These are phyloP conservation scores for Sardinella longiceps DNA, from an alignment of 2,797 vertebrate species.

Conservation along the genomic window DNA sequence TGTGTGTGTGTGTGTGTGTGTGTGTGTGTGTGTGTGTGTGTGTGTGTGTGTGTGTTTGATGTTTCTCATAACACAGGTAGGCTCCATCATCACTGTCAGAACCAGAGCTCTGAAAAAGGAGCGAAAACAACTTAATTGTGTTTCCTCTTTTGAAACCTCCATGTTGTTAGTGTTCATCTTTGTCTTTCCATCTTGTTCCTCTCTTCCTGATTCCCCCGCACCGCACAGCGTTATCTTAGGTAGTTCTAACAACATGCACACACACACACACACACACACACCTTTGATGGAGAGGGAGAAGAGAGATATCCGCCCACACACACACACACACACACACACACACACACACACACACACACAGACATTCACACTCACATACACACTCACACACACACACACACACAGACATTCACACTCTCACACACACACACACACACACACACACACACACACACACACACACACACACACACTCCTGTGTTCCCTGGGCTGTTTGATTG, in stretches of 20 bases:
- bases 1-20: neutral
- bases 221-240: constrained; percentile 10
- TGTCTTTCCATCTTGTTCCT: neutral
- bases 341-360: no score
- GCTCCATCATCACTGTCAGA: constrained; percentile 22
- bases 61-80: neutral
- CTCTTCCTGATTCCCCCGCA: neutral
- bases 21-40: neutral
- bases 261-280: constrained; percentile 16
- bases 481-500: constrained; percentile 5
- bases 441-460: neutral
- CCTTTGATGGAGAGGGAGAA: neutral
- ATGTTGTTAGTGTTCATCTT: neutral
- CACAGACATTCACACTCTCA: neutral
- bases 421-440: neutral
- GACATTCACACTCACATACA: neutral
- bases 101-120: neutral
- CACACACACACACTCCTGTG: neutral
- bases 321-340: neutral
- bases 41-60: neutral
- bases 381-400: neutral
- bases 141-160: constrained; percentile 12
- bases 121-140: constrained; percentile 25
- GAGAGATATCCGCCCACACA: constrained; percentile 13
- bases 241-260: constrained; percentile 22